These are phyloP conservation scores for Archips crataeganus DNA, from an alignment of 2,888 invertebrate genomes.

Conservation along the genomic window DNA sequence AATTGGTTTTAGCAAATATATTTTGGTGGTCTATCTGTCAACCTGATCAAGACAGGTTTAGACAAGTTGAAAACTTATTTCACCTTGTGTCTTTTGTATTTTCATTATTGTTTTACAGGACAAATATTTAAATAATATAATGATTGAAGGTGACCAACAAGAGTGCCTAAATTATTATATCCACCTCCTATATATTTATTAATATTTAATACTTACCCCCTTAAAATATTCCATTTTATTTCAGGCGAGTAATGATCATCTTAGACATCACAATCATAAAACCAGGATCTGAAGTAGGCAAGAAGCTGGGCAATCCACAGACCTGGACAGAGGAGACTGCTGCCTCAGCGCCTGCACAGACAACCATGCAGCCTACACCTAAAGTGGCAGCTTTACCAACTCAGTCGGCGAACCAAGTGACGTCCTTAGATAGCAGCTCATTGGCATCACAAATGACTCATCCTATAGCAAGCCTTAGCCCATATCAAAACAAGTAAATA, in stretches of 20 bases:
- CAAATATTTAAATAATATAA: no score
- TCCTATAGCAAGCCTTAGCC: conserved; percentile 95
- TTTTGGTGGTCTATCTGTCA: background rate
- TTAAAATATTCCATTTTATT: conserved; percentile 46
- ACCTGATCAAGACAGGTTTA: conserved; percentile 3
- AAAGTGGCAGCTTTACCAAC: conserved; percentile 53
- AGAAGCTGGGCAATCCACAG: conserved; percentile 93
- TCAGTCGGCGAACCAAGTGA: conserved; percentile 45
- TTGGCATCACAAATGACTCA: conserved; percentile 85
- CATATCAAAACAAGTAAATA: conserved; percentile 95
- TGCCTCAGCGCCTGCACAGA: conserved; percentile 54
- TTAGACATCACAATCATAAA: conserved; percentile 91
- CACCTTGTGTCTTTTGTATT: no score
- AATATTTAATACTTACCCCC: no score
- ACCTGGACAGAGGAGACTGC: conserved; percentile 84
- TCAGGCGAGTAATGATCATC: conserved; percentile 94
- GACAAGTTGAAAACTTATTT: conserved; percentile 6
- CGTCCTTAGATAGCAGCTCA: conserved; percentile 70
- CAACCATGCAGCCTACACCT: conserved; percentile 55
- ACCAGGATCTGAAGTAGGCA: conserved; percentile 89
- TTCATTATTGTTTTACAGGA: no score
- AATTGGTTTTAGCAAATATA: background rate
- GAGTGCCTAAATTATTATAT: no score
- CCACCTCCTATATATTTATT: no score
- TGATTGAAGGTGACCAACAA: no score